Base-by-base conservation (phyloP, 1,140 invertebrate genomes). In the Drosophila setifemur region DNA sequence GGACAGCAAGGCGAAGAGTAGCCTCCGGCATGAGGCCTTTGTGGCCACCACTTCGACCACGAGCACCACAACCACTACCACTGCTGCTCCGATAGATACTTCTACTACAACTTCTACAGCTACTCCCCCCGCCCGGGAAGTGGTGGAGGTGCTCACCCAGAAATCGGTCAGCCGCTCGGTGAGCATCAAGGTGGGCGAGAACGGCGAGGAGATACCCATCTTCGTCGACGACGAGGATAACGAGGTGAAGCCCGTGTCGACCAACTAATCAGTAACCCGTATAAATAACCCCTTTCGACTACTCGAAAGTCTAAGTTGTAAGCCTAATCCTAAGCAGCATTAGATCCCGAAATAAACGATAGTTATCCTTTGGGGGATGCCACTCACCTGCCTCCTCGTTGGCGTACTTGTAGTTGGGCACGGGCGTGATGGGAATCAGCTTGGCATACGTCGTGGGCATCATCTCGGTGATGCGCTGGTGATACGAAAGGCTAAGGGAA, bases 401-500 rank as follows among this genome's bases (percentile, higher is more conserved):
- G 5, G 94, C 92, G 86, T 96, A 97, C 91, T 97, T 97, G 89
- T 96, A 97, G 61, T 94, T 93, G 3, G 96, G 94, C 77, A 95
- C 95, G 1, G 95, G 93, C 88, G 93, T 93, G 6, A 93, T 90
- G 12, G 98, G 98, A 54, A 98, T 93, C 28, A 99, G 93, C 25
- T 93, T 92, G n/a, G 93, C 93, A 91, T 98, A 98, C 9, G 94
- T 92, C 83, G 96, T 95, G 21, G 98, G 98, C 82, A 99, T 94
- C 91, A 98, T 97, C 58, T 99, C 97, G 8, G 94, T 93, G 48
- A 99, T 95, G 89, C 97, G 93, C 90, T 99, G 96, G 91, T 97
- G 95, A 92, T 99, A 99, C 2, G 98, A 98, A 50, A 99, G 92
- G 82, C 97, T 97, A n/a, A 4, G n/a, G 12, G 4, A 11, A 2